These are phyloP conservation scores for Galeruca laticollis DNA, from an alignment of 2,888 invertebrate species.

Conservation along the genomic window DNA sequence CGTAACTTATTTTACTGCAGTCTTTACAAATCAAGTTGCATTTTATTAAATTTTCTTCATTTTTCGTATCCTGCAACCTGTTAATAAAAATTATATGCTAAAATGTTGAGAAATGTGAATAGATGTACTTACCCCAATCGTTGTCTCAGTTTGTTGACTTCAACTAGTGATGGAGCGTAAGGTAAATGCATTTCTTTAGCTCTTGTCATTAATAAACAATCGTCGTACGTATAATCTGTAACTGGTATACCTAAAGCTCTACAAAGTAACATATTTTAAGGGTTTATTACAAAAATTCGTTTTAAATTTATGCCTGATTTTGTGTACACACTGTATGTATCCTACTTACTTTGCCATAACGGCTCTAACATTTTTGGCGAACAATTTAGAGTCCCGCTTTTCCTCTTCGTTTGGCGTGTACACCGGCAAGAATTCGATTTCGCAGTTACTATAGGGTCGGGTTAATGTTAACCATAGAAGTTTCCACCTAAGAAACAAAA, in stretches of 20 bases:
- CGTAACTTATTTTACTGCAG: conserved; percentile 63
- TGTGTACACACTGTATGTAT: neutral
- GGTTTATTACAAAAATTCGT: neutral
- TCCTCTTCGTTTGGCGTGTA: conserved; percentile 90
- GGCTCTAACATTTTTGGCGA: conserved; percentile 88
- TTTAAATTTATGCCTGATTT: neutral
- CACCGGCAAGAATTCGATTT: conserved; percentile 93
- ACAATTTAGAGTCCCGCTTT: conserved; percentile 86
- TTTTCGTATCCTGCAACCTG: conserved; percentile 71
- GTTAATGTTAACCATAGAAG: conserved; percentile 90
- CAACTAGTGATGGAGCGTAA: conserved; percentile 78
- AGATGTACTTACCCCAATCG: conserved; percentile 76
- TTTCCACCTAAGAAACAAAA: conserved; percentile 74
- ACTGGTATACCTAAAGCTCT: conserved; percentile 89
- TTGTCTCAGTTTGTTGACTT: conserved; percentile 82
- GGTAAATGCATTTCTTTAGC: conserved; percentile 89
- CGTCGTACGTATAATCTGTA: conserved; percentile 92
- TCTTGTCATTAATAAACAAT: conserved; percentile 85
- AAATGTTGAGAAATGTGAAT: too few species aligned
- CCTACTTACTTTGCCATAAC: conserved; percentile 87
- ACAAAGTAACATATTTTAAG: conserved; percentile 59
- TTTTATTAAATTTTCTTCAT: conserved; percentile 69
- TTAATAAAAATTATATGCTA: conserved; percentile 43
- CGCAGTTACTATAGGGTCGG: conserved; percentile 87
- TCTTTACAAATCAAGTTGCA: conserved; percentile 61